Evolutionary conservation across 2,888 invertebrate genomes (phyloP), one percentile per base, ranked within the genome.

Genomic region (Acheta domesticus): DNA sequence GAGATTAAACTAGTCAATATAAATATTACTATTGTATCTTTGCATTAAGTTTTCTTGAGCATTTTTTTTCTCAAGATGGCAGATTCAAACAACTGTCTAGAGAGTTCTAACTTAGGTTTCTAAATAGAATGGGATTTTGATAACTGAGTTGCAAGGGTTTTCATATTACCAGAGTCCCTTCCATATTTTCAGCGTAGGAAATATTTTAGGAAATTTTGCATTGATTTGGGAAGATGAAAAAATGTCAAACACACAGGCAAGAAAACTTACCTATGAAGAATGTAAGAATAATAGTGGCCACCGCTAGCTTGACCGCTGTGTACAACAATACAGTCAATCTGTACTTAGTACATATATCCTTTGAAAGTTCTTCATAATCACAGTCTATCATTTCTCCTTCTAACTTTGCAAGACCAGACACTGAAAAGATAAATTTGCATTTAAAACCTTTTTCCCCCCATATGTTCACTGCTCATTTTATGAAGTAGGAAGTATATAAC

Each of bases 251-350:
- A 14, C 11, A 14, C 49, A n/a, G 16, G 20, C 83, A 62, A n/a
- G 16, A 14, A 73, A 77, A 83, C 83, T 85, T 88, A 94, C 93
- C 95, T 93, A 86, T 97, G 94, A 84, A 96, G 89, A 84, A 99
- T 98, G 87, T 97, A 99, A 62, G 98, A 98, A 89, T 97, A 99
- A 88, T 99, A 99, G 88, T 99, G 99, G 79, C 99, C 99, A 74
- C 98, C 98, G 84, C 97, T 97, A 74, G 99, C 98, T 88, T 98
- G 98, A 14, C 99, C 99, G 85, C 97, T 97, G 89, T 99, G 99
- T 79, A 99, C 99, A 78, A 99, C 98, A 83, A 99, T 98, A 80
- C 99, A 84, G 95, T 94, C 85, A 99, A 91, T 86, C 94, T 93
- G 89, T 98, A 99, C 87, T 94, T 94, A 79, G 96, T 97, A 86